Conservation (phyloP, 1,140 invertebrate genomes). For the Armadillidium nasatum region DNA sequence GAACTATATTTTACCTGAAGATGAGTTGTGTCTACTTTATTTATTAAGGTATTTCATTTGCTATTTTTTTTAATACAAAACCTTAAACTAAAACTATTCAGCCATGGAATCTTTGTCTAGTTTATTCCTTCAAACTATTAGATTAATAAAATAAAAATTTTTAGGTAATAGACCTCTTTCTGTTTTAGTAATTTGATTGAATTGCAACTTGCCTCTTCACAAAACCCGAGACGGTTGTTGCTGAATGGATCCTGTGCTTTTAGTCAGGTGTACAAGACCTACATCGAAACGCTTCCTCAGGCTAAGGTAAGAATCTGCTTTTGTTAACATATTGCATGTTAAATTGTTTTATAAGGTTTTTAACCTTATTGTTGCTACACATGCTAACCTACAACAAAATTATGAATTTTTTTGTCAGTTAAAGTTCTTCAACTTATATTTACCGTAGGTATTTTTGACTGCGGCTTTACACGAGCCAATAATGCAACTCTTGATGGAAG, state of each 20-base stretch:
- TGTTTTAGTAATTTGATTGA: constrained; percentile 73
- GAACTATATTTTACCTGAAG: constrained; percentile 71
- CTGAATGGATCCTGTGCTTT: constrained; percentile 82
- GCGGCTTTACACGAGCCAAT: constrained; percentile 86
- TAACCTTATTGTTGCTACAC: too few species aligned
- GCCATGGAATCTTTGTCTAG: too few species aligned
- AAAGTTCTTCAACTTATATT: too few species aligned
- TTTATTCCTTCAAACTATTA: too few species aligned
- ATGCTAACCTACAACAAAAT: too few species aligned
- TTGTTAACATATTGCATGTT: background rate
- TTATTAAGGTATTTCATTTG: constrained; percentile 49
- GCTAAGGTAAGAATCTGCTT: constrained; percentile 48
- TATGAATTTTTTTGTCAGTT: too few species aligned
- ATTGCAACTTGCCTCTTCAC: constrained; percentile 70
- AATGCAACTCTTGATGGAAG: constrained; percentile 85
- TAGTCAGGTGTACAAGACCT: constrained; percentile 77
- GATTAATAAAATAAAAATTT: background rate
- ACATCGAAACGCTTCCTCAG: constrained; percentile 72
- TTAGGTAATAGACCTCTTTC: constrained; percentile 25
- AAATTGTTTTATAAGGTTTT: too few species aligned
- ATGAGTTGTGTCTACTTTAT: constrained; percentile 71
- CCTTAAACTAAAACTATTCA: too few species aligned
- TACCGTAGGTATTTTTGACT: constrained; percentile 73
- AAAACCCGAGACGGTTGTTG: constrained; percentile 75
- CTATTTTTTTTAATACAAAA: background rate